These are phyloP conservation scores for Anoncus sp. DNA, from an alignment of 2,888 invertebrate species.

Conservation along the genomic window DNA sequence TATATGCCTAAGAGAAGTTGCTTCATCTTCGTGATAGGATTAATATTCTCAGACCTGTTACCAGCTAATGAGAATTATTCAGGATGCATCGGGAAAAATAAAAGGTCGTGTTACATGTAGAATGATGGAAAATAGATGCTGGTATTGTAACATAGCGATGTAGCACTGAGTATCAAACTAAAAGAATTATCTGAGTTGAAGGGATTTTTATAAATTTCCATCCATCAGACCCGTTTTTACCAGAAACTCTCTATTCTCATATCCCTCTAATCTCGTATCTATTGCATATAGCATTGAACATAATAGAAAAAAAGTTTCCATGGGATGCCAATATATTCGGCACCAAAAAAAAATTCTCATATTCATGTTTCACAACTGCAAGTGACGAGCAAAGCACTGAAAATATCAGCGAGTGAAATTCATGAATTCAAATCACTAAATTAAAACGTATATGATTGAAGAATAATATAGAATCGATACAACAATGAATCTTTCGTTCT, in stretches of 20 bases:
- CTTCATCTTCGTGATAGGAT: constrained; percentile 32
- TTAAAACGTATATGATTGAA: not conserved
- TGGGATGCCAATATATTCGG: too few species aligned
- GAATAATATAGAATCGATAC: constrained; percentile 28
- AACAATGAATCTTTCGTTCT: constrained; percentile 33
- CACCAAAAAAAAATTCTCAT: too few species aligned
- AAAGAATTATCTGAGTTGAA: not conserved
- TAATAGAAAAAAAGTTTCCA: too few species aligned
- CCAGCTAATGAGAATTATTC: constrained; percentile 39
- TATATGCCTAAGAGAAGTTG: constrained; percentile 15
- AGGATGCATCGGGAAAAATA: constrained; percentile 10
- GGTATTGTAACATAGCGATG: not conserved
- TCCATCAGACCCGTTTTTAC: not conserved
- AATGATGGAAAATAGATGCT: constrained; percentile 1
- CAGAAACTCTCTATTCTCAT: not conserved
- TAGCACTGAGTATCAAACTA: not conserved
- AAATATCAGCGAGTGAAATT: not conserved
- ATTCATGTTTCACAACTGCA: too few species aligned
- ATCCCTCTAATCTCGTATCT: too few species aligned
- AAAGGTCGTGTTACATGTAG: constrained; percentile 12
- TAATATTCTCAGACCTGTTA: constrained; percentile 36
- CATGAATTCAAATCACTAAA: not conserved
- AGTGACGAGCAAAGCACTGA: not conserved
- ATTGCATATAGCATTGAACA: too few species aligned
- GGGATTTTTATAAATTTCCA: constrained; percentile 4